Percentiles rank a stretch among this genome's conserved stretches.
phyloP scores from a whole-genome alignment of 2,113 vertebrate species.

The Chaetodon trifascialis region DNA sequence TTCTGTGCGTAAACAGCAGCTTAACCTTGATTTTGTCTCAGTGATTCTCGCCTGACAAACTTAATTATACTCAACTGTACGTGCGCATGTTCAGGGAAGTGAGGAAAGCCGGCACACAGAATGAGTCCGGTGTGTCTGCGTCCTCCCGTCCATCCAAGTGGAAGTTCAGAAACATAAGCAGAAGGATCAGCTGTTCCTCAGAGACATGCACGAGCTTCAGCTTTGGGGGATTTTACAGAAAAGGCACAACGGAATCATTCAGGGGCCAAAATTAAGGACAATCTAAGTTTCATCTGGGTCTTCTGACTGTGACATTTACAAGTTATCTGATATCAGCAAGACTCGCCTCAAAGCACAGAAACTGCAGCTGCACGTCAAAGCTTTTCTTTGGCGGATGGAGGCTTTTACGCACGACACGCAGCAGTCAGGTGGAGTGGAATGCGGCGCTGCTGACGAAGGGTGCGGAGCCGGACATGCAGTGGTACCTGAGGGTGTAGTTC shows the following conservation, averaged over 20 bases:
- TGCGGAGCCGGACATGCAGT: neutral
- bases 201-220: neutral
- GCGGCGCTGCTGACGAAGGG: slow-evolving; percentile 47
- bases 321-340: neutral
- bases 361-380: neutral
- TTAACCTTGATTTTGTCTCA: too few relatives aligned
- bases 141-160: neutral
- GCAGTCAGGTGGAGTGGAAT: slow-evolving; percentile 56
- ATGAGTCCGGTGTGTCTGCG: neutral
- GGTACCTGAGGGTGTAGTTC: slow-evolving; percentile 87
- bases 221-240: too few relatives aligned
- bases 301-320: neutral
- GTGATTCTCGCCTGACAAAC: neutral
- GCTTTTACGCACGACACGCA: slow-evolving; percentile 18
- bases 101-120: neutral
- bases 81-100: too few relatives aligned
- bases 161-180: neutral
- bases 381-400: neutral
- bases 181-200: neutral
- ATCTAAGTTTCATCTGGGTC: neutral
- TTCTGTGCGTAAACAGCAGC: too few relatives aligned
- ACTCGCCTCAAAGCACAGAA: neutral
- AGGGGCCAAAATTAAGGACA: neutral
- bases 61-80: neutral
- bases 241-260: neutral